Percentiles rank a stretch among this genome's conserved stretches.
These are phyloP conservation scores for Drosophila putrida DNA, from an alignment of 2,888 invertebrate genomes.

Conservation along the genomic window DNA sequence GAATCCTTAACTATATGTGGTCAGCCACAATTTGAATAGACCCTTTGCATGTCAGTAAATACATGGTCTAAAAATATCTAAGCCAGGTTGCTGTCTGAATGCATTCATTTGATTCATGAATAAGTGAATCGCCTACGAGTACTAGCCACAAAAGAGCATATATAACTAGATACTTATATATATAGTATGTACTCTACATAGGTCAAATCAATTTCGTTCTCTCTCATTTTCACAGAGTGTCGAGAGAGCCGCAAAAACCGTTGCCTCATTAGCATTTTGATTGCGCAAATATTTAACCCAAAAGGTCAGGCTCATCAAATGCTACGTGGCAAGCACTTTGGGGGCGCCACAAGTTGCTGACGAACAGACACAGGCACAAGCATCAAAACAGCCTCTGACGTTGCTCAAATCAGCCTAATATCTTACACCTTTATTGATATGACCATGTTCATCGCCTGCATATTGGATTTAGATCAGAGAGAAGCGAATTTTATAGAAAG, in stretches of 20 bases:
- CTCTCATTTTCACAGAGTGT: background rate
- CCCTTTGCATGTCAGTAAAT: too few relatives aligned
- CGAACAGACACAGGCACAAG: constrained; percentile 8
- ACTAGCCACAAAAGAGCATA: constrained; percentile 13
- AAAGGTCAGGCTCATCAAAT: constrained; percentile 21
- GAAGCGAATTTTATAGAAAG: background rate
- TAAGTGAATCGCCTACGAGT: constrained; percentile 18
- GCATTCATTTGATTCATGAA: constrained; percentile 33
- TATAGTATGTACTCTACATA: background rate
- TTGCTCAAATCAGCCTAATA: constrained; percentile 1
- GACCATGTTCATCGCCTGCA: background rate
- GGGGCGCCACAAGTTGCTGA: constrained; percentile 17
- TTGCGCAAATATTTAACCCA: constrained; percentile 18
- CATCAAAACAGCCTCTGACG: background rate
- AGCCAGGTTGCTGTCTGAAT: constrained; percentile 9
- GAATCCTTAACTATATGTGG: too few relatives aligned
- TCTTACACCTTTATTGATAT: constrained; percentile 7
- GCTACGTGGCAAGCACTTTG: constrained; percentile 8
- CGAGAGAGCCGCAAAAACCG: background rate
- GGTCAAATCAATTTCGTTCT: constrained; percentile 5
- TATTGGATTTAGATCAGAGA: background rate
- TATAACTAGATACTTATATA: too few relatives aligned
- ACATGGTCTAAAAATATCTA: background rate
- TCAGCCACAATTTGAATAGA: too few relatives aligned
- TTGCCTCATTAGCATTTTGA: constrained; percentile 19